A percentile compares a stretch with the other conserved stretches of the same genome.
These are phyloP conservation scores for Speoplatyrhinus poulsoni DNA, from an alignment of 2,113 vertebrate species.

Conservation along the genomic window DNA sequence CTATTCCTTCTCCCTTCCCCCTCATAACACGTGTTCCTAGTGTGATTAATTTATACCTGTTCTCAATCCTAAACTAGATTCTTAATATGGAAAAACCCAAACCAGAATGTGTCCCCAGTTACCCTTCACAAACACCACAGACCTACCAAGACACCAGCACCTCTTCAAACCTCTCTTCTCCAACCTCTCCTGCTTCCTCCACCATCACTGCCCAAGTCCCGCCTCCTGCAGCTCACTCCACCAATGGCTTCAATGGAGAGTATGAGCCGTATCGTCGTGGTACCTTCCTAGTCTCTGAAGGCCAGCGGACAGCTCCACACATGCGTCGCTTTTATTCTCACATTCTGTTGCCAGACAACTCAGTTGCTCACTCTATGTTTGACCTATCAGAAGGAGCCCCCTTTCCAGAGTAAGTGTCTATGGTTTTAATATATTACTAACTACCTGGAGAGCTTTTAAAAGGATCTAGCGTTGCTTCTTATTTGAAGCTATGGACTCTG, in stretches of 20 bases:
- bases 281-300: conserved; percentile 21
- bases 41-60: too few relatives aligned
- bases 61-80: too few relatives aligned
- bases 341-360: conserved; percentile 57
- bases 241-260: background rate
- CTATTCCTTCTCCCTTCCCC: too few relatives aligned
- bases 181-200: conserved; percentile 11
- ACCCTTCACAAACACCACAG: conserved; percentile 12
- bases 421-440: background rate
- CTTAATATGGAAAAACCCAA: conserved; percentile 25
- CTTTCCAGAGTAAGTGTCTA: conserved; percentile 79
- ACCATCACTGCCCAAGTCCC: background rate
- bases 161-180: background rate
- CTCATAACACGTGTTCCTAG: too few relatives aligned
- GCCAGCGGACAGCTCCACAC: conserved; percentile 11
- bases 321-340: conserved; percentile 39
- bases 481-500: too few relatives aligned
- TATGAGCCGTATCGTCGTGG: conserved; percentile 8
- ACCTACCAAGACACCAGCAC: background rate
- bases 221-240: background rate
- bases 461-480: background rate
- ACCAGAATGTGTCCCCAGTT: conserved; percentile 54
- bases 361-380: conserved; percentile 87
- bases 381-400: conserved; percentile 80
- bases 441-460: background rate